Evolutionary conservation across 2,797 vertebrate genomes (phyloP).

Genomic region (Xyrichtys novacula): DNA sequence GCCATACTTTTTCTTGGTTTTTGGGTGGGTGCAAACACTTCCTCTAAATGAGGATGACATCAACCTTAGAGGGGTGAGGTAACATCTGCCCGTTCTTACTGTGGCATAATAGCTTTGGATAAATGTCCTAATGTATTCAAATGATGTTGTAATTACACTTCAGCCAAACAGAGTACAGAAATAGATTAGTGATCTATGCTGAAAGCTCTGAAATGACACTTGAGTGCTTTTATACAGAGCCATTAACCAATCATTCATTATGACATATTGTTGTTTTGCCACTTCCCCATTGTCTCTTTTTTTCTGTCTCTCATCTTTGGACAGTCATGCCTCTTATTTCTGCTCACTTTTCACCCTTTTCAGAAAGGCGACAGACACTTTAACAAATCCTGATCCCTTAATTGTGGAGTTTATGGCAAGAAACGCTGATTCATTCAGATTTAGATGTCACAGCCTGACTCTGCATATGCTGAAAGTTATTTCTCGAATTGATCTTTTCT

Average conservation of each 20-base stretch:
- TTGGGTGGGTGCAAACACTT: neutral
- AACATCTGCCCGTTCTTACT: neutral
- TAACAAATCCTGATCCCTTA: neutral
- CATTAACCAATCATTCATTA: slow-evolving; percentile 45
- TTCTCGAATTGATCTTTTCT: slow-evolving; percentile 20
- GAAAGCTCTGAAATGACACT: slow-evolving; percentile 44
- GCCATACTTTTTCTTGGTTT: neutral
- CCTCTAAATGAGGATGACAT: neutral
- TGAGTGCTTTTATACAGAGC: slow-evolving; percentile 32
- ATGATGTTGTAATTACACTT: neutral
- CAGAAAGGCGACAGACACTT: neutral
- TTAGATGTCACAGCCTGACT: slow-evolving; percentile 4
- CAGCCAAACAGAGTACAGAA: slow-evolving; percentile 10
- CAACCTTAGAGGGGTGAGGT: neutral
- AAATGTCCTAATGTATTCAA: neutral
- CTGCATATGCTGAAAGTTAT: neutral
- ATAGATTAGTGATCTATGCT: slow-evolving; percentile 6
- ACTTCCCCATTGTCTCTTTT: slow-evolving; percentile 16
- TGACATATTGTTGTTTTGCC: slow-evolving; percentile 8
- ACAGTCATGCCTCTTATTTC: neutral
- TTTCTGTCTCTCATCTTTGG: neutral
- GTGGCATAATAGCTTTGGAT: neutral
- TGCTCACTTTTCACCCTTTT: neutral
- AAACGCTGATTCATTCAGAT: neutral
- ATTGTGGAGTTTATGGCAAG: too few species aligned